Conservation (phyloP, 2,797 vertebrate genomes). For the Hafferia zeledoni region DNA sequence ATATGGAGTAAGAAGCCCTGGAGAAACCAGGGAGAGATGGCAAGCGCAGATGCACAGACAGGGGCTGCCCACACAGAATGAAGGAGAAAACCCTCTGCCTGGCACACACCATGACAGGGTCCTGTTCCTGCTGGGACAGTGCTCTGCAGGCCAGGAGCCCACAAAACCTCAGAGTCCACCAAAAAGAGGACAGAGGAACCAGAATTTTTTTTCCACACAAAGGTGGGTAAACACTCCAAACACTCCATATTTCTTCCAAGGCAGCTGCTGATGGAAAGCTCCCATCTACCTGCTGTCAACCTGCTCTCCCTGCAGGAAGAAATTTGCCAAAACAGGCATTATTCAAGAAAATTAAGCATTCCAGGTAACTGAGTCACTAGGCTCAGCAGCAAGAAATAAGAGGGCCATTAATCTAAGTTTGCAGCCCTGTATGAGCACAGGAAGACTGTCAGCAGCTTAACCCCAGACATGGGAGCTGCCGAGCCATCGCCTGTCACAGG, state of each 20-base stretch:
- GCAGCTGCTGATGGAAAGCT: neutral
- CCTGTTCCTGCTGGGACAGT: neutral
- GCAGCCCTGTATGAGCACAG: neutral
- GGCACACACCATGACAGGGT: neutral
- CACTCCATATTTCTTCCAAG: neutral
- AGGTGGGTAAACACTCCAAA: neutral
- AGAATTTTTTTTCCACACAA: neutral
- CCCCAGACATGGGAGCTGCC: neutral
- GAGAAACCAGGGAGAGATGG: neutral
- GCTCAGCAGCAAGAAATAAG: neutral
- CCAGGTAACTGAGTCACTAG: slow-evolving; percentile 18
- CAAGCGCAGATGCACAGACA: neutral
- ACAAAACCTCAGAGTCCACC: neutral
- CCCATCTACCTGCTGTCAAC: neutral
- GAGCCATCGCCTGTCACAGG: neutral
- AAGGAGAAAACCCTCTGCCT: neutral
- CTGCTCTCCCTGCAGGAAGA: neutral
- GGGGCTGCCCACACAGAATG: neutral
- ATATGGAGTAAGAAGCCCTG: neutral
- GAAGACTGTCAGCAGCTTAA: neutral
- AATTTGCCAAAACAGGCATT: slow-evolving; percentile 5
- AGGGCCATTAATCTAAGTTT: neutral
- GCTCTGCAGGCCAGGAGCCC: neutral
- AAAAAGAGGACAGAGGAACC: neutral
- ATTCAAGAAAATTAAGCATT: slow-evolving; percentile 22